Conservation (phyloP, 2,113 vertebrate species). For the Xenotilapia flavipinnis region DNA sequence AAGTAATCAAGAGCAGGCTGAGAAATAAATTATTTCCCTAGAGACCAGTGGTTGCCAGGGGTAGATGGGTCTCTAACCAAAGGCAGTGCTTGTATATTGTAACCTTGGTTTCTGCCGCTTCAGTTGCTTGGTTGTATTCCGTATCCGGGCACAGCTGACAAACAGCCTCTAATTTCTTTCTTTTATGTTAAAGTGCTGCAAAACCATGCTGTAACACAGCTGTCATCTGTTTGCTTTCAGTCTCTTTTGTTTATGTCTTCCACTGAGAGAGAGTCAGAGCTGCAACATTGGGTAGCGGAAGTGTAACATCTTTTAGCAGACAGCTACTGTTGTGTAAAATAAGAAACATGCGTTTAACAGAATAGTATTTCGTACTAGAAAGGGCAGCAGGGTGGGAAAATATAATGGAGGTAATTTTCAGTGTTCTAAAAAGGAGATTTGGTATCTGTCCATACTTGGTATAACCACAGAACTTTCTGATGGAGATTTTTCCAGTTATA, state of each 20-base stretch:
- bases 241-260: background rate
- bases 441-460: too few species aligned
- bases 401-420: too few species aligned
- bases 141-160: background rate
- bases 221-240: background rate
- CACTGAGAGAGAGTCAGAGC: background rate
- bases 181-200: background rate
- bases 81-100: background rate
- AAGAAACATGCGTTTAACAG: background rate
- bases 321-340: background rate
- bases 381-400: background rate
- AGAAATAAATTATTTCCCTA: background rate
- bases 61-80: background rate
- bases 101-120: background rate
- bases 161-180: background rate
- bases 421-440: too few species aligned
- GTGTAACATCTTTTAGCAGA: background rate
- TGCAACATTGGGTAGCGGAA: background rate
- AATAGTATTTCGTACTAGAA: background rate
- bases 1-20: background rate
- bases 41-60: background rate
- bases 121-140: background rate
- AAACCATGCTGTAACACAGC: background rate
- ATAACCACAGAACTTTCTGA: too few species aligned
- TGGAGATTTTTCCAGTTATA: too few species aligned